A percentile compares a stretch with the other conserved stretches of the same genome.
Evolutionary conservation across 1,140 invertebrate genomes (phyloP).

Genomic region (Carposina sasakii): DNA sequence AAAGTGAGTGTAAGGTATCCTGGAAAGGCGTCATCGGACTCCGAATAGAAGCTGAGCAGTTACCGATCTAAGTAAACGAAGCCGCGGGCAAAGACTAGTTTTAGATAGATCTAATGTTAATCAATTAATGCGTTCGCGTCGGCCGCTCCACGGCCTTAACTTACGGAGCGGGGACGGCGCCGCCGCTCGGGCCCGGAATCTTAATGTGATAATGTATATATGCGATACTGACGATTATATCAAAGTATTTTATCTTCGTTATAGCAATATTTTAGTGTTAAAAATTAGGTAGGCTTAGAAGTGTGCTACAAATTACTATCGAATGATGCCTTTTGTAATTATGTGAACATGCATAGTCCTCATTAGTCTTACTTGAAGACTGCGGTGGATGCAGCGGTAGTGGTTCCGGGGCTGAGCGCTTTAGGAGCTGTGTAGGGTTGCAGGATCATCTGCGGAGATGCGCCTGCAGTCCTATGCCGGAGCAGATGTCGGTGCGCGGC

Average conservation of each 20-base stretch:
- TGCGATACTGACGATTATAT: conserved; percentile 20
- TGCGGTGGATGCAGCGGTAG: conserved; percentile 22
- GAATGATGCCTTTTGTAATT: conserved; percentile 14
- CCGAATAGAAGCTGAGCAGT: too few relatives aligned
- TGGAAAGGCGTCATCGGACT: too few relatives aligned
- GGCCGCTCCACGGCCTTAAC: conserved; percentile 40
- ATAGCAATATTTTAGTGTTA: conserved; percentile 54
- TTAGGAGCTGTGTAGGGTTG: too few relatives aligned
- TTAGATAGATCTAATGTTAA: conserved; percentile 70
- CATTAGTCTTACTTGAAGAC: too few relatives aligned
- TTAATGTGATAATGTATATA: conserved; percentile 30
- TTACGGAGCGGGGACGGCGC: conserved; percentile 38
- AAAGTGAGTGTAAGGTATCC: too few relatives aligned
- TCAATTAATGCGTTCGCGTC: conserved; percentile 54
- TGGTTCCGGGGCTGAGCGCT: conserved; percentile 22
- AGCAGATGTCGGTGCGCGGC: too few relatives aligned
- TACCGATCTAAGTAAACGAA: too few relatives aligned
- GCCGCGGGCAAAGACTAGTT: too few relatives aligned
- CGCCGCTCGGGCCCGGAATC: conserved; percentile 25
- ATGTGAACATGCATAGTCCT: too few relatives aligned
- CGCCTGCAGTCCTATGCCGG: too few relatives aligned
- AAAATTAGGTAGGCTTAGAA: conserved; percentile 36
- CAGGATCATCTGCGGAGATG: too few relatives aligned
- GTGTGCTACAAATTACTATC: conserved; percentile 16
- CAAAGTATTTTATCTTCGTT: conserved; percentile 33